Evolutionary conservation across 2,888 invertebrate species (phyloP).

Genomic region (Cyclophora punctaria): DNA sequence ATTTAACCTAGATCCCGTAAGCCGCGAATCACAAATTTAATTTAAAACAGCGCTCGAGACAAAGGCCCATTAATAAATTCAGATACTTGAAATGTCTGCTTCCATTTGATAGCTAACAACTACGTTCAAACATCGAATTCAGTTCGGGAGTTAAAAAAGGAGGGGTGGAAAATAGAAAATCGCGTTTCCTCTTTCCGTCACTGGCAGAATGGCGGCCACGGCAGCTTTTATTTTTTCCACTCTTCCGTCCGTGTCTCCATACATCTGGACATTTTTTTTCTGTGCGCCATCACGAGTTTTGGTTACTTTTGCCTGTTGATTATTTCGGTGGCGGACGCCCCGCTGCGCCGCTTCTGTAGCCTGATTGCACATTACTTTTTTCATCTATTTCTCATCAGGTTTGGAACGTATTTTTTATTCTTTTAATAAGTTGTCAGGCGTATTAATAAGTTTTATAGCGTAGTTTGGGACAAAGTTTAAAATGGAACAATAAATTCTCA

Average conservation of each 20-base stretch:
- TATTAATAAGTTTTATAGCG: slow-evolving; percentile 6
- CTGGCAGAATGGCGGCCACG: slow-evolving; percentile 60
- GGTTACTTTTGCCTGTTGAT: slow-evolving; percentile 62
- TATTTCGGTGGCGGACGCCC: slow-evolving; percentile 63
- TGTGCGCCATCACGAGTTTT: slow-evolving; percentile 26
- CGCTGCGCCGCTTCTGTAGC: slow-evolving; percentile 55
- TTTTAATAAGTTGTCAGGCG: slow-evolving; percentile 17
- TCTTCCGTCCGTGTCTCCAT: slow-evolving; percentile 48
- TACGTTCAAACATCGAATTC: slow-evolving; percentile 10
- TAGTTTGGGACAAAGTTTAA: too few species aligned
- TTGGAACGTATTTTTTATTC: slow-evolving; percentile 11
- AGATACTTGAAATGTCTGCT: slow-evolving; percentile 17
- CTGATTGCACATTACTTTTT: slow-evolving; percentile 52
- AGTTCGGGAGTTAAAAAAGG: slow-evolving; percentile 33
- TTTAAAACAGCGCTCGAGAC: slow-evolving; percentile 3
- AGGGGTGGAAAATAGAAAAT: slow-evolving; percentile 51
- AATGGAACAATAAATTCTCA: too few species aligned
- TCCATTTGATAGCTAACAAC: slow-evolving; percentile 16
- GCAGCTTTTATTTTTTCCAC: slow-evolving; percentile 52
- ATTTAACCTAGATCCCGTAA: not conserved
- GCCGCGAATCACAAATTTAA: not conserved
- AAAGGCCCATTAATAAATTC: slow-evolving; percentile 13
- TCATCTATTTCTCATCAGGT: slow-evolving; percentile 23
- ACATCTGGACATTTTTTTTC: slow-evolving; percentile 20
- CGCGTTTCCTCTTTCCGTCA: slow-evolving; percentile 64